Conservation (phyloP, 2,888 invertebrate genomes). For the Mechanitis mazaeus region DNA sequence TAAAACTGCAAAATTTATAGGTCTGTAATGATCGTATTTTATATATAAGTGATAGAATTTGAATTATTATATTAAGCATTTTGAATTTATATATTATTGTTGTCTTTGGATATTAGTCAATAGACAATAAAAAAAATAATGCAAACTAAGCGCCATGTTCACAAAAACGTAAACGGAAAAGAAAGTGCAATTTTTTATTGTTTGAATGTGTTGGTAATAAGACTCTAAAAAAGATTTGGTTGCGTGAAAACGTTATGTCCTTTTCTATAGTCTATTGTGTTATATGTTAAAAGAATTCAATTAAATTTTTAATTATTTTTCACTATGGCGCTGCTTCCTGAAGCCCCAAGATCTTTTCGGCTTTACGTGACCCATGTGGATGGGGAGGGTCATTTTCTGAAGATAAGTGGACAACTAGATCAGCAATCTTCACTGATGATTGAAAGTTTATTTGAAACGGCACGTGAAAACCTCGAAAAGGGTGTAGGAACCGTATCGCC, state of each 20-base stretch:
- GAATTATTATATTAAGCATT: too few relatives aligned
- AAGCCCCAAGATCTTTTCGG: conserved; percentile 55
- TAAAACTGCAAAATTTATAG: too few relatives aligned
- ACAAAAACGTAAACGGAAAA: conserved; percentile 66
- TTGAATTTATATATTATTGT: too few relatives aligned
- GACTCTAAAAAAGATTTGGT: conserved; percentile 31
- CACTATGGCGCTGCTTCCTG: conserved; percentile 56
- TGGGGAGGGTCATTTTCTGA: conserved; percentile 81
- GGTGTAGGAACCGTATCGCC: conserved; percentile 65
- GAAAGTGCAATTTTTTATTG: conserved; percentile 49
- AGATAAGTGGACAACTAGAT: conserved; percentile 83
- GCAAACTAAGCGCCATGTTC: conserved; percentile 51
- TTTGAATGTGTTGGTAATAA: conserved; percentile 40
- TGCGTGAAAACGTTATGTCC: conserved; percentile 46
- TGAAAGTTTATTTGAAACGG: conserved; percentile 67
- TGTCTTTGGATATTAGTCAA: conserved; percentile 12
- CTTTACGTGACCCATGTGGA: conserved; percentile 82
- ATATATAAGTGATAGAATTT: too few relatives aligned
- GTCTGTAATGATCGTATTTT: too few relatives aligned
- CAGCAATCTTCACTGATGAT: conserved; percentile 74
- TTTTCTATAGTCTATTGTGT: conserved; percentile 8
- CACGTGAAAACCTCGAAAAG: conserved; percentile 61
- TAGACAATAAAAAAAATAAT: conserved; percentile 18
- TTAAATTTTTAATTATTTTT: conserved; percentile 3
- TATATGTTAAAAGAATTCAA: not conserved